Percentiles rank a stretch among this genome's conserved stretches.
phyloP scores from a whole-genome alignment of 1,140 invertebrate genomes.

The Arion vulgaris region DNA sequence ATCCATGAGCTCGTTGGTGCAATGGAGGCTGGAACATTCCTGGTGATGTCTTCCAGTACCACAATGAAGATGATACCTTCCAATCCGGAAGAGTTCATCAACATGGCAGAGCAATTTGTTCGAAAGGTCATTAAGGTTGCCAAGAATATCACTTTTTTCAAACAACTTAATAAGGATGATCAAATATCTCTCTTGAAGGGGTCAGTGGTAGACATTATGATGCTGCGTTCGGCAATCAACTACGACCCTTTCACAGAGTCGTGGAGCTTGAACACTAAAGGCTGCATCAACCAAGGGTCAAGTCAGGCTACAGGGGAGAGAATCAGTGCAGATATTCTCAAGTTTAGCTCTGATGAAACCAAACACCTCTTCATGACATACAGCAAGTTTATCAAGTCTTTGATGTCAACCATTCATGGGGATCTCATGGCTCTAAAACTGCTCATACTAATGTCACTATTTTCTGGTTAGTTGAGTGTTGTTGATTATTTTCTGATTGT shows the following conservation, averaged over 20 bases:
- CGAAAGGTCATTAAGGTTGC: slow-evolving; percentile 65
- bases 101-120: slow-evolving; percentile 67
- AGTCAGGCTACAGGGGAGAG: slow-evolving; percentile 15
- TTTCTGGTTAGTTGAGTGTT: slow-evolving; percentile 49
- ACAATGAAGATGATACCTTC: slow-evolving; percentile 50
- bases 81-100: slow-evolving; percentile 63
- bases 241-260: slow-evolving; percentile 63
- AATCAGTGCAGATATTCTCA: slow-evolving; percentile 60
- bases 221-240: slow-evolving; percentile 66
- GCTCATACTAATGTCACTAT: slow-evolving; percentile 64
- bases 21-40: slow-evolving; percentile 57
- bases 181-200: slow-evolving; percentile 67
- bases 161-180: slow-evolving; percentile 61
- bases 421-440: slow-evolving; percentile 62
- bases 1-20: slow-evolving; percentile 55
- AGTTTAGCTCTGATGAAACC: slow-evolving; percentile 54
- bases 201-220: slow-evolving; percentile 68
- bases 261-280: slow-evolving; percentile 60
- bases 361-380: slow-evolving; percentile 61
- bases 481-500: not conserved
- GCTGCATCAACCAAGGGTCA: slow-evolving; percentile 44
- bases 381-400: slow-evolving; percentile 62
- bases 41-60: slow-evolving; percentile 52
- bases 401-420: slow-evolving; percentile 61
- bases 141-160: slow-evolving; percentile 63